These are phyloP conservation scores for Cavia porcellus DNA, from an alignment of 2,113 vertebrate species.

Conservation along the genomic window DNA sequence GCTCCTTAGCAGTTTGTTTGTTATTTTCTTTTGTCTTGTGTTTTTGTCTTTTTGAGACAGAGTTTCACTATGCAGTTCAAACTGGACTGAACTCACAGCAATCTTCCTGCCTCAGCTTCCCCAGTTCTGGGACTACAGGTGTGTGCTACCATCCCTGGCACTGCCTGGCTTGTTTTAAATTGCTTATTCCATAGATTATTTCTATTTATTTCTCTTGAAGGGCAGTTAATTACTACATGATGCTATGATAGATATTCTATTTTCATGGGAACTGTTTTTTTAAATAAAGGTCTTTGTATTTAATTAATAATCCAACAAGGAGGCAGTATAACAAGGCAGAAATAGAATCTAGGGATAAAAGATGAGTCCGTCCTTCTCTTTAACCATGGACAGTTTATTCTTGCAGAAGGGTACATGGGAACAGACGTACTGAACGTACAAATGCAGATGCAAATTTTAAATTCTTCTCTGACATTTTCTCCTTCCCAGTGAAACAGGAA, in stretches of 20 bases:
- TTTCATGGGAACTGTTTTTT: neutral
- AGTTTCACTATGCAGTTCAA: too few species aligned
- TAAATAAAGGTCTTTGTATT: neutral
- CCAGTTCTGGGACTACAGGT: neutral
- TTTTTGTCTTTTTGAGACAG: too few species aligned
- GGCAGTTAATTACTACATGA: neutral
- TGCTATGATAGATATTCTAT: neutral
- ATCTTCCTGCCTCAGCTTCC: too few species aligned
- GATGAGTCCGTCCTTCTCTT: neutral
- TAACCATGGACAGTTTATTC: neutral
- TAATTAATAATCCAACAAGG: neutral
- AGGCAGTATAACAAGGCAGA: neutral
- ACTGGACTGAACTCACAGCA: too few species aligned
- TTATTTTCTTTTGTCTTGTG: too few species aligned
- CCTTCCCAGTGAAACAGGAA: neutral
- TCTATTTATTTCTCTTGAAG: conserved; percentile 38
- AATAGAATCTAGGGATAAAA: neutral
- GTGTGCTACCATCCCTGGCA: neutral
- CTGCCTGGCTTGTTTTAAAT: neutral
- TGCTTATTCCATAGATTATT: conserved; percentile 30
- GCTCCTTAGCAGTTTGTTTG: neutral
- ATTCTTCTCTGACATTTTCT: neutral
- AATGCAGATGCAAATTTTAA: neutral
- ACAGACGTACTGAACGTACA: neutral
- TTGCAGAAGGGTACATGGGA: neutral